These are phyloP conservation scores for Nothura maculosa DNA, from an alignment of 2,797 vertebrate species.

Conservation along the genomic window DNA sequence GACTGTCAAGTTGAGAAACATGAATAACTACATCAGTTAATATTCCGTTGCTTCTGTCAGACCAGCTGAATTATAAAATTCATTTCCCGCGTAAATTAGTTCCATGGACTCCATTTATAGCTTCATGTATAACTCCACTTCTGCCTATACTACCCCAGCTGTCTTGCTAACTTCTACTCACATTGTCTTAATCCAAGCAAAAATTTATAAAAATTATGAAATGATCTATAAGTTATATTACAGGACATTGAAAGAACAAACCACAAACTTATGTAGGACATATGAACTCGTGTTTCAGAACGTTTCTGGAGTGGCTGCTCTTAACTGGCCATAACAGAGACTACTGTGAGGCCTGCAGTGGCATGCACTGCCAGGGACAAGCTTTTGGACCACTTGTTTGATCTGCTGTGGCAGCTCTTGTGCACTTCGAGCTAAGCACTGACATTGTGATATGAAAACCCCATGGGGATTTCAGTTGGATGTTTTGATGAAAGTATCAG, in stretches of 20 bases:
- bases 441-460: background rate
- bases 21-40: background rate
- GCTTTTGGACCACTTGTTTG: background rate
- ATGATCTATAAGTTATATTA: background rate
- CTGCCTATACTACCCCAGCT: background rate
- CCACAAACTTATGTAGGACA: background rate
- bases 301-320: background rate
- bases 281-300: accelerated
- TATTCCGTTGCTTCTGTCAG: background rate
- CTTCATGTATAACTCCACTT: background rate
- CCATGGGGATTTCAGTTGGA: background rate
- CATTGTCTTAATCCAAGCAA: background rate
- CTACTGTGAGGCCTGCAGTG: accelerated
- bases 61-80: background rate
- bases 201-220: background rate
- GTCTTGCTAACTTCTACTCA: background rate
- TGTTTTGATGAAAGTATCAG: background rate
- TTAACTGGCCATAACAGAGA: background rate
- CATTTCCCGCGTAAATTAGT: background rate
- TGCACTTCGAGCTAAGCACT: background rate
- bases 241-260: background rate
- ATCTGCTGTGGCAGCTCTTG: background rate
- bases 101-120: background rate
- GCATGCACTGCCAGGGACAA: background rate
- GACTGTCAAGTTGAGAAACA: background rate